Percentiles rank a stretch among this genome's conserved stretches.
Conservation (phyloP, 37 sponge, comb jelly and placozoan species). For the Cliona cf. orientalis region DNA sequence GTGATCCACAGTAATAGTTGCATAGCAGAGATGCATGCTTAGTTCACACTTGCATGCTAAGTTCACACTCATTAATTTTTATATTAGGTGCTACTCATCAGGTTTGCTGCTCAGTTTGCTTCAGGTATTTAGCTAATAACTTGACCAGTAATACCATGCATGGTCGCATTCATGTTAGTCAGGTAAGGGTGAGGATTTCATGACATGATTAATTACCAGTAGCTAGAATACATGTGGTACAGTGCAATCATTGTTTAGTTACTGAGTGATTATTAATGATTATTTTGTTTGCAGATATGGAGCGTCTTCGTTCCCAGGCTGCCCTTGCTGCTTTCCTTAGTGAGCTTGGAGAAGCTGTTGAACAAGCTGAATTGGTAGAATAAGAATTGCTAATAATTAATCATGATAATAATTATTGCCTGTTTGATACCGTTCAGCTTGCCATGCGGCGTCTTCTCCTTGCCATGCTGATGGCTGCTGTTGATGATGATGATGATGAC, state of each 20-base stretch:
- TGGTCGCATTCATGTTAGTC: too few species aligned
- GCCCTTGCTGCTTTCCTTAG: constrained; percentile 49
- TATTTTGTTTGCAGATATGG: constrained; percentile 16
- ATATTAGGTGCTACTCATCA: constrained; percentile 48
- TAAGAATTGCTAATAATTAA: background rate
- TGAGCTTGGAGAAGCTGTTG: constrained; percentile 59
- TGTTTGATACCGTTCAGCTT: background rate
- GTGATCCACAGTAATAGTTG: background rate
- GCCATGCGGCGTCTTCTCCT: constrained; percentile 12
- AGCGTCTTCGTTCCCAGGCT: constrained; percentile 47
- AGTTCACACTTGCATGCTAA: background rate
- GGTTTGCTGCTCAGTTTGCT: constrained; percentile 64
- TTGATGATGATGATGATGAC: constrained; percentile 11
- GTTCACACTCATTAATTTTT: background rate
- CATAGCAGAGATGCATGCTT: background rate
- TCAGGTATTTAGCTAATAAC: too few species aligned
- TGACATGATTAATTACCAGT: too few species aligned
- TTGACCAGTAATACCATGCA: too few species aligned
- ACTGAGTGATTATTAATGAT: background rate
- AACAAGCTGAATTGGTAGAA: constrained; percentile 58
- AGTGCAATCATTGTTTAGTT: too few species aligned
- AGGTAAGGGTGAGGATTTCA: too few species aligned
- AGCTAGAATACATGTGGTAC: too few species aligned
- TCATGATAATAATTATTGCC: background rate
- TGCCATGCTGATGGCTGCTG: constrained; percentile 18